Evolutionary conservation across 35 echinoderm and acorn worm species (phyloP).

Genomic region (Ptychodera flava): DNA sequence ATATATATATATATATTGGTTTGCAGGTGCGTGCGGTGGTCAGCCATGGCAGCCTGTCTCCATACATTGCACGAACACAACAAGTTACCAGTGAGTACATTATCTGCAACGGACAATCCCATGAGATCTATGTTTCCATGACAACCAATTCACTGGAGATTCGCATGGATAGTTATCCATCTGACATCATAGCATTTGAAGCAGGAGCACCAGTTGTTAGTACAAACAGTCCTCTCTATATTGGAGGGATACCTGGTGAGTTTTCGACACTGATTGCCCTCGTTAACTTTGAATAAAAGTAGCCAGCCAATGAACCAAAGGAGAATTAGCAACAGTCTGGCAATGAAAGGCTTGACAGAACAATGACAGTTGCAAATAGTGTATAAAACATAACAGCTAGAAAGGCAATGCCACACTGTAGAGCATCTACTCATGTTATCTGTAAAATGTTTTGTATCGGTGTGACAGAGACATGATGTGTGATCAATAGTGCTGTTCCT

Average conservation of each 20-base stretch:
- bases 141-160: slow-evolving; percentile 21
- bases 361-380: neutral
- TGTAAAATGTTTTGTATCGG: too few species aligned
- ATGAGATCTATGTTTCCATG: slow-evolving; percentile 31
- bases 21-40: slow-evolving; percentile 59
- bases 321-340: too few species aligned
- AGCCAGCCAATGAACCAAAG: neutral
- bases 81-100: slow-evolving; percentile 38
- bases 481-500: too few species aligned
- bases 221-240: slow-evolving; percentile 35
- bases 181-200: slow-evolving; percentile 18
- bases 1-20: neutral
- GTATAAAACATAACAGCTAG: neutral
- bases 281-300: neutral
- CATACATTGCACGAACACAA: slow-evolving; percentile 64
- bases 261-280: neutral
- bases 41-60: slow-evolving; percentile 23
- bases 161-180: slow-evolving; percentile 43
- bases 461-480: too few species aligned
- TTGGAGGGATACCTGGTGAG: slow-evolving; percentile 79
- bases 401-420: neutral
- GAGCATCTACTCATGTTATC: neutral
- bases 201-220: neutral
- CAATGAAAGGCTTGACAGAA: too few species aligned
- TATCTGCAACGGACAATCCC: slow-evolving; percentile 61